Conservation (phyloP, 1,140 invertebrate genomes). For the Lucilia sericata region DNA sequence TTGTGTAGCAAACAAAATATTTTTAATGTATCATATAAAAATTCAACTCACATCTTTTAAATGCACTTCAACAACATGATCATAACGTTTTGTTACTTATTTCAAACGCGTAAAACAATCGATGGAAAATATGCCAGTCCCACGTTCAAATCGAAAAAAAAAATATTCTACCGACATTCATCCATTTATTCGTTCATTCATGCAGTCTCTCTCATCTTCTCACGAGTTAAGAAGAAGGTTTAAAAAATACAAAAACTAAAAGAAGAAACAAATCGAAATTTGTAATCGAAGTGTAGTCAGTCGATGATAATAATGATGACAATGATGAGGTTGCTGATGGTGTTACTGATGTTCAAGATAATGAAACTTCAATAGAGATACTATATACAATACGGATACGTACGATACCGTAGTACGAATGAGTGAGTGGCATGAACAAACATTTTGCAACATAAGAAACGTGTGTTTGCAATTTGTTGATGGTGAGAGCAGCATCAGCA, state of each 20-base stretch:
- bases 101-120: conserved; percentile 5
- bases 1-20: too few relatives aligned
- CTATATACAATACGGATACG: neutral
- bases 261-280: neutral
- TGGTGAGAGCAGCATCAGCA: conserved; percentile 14
- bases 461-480: conserved; percentile 44
- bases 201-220: neutral
- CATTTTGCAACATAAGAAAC: conserved; percentile 33
- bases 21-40: too few relatives aligned
- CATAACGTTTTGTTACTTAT: conserved; percentile 5
- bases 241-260: neutral
- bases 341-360: conserved; percentile 34
- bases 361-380: neutral
- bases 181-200: neutral
- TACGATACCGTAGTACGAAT: neutral
- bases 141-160: neutral
- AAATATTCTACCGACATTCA: neutral
- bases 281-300: conserved; percentile 29
- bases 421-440: conserved; percentile 3
- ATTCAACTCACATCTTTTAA: neutral
- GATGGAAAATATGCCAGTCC: conserved; percentile 15
- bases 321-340: conserved; percentile 28
- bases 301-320: neutral
- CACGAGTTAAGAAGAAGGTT: conserved; percentile 24
- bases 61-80: neutral